phyloP scores from a whole-genome alignment of 2,797 vertebrate genomes.

The Acipenser oxyrinchus region DNA sequence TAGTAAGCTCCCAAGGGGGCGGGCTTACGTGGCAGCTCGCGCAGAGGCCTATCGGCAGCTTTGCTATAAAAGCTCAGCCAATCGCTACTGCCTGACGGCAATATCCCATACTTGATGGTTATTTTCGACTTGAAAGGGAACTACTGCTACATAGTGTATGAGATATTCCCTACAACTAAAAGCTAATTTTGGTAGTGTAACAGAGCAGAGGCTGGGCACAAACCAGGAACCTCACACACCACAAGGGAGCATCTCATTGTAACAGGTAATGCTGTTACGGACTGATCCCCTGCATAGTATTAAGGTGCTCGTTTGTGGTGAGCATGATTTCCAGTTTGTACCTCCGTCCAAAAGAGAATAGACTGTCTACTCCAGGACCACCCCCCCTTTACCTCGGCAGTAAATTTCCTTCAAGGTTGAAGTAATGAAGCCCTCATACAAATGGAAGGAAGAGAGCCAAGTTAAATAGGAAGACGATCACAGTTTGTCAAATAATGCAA shows the following conservation, averaged over 20 bases:
- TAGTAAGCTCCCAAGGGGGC: no score
- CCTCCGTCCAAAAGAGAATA: not conserved
- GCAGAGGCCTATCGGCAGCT: no score
- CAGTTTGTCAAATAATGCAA: conserved; percentile 22
- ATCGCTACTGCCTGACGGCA: no score
- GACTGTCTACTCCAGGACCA: conserved; percentile 7
- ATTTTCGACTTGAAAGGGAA: no score
- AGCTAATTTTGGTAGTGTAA: not conserved
- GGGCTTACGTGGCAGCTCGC: no score
- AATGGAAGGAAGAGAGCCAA: conserved; percentile 6
- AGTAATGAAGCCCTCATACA: conserved; percentile 5
- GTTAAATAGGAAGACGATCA: conserved; percentile 14
- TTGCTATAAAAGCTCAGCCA: no score
- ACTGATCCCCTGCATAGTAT: not conserved
- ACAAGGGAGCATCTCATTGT: not conserved
- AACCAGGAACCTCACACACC: not conserved
- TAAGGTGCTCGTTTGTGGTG: not conserved
- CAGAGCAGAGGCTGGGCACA: no score
- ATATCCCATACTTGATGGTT: no score
- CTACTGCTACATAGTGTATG: no score
- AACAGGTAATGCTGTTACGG: not conserved
- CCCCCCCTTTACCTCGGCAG: conserved; percentile 10
- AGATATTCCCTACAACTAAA: not conserved
- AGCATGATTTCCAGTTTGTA: conserved; percentile 7
- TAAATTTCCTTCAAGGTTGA: conserved; percentile 16